These are phyloP conservation scores for Uloborus diversus DNA, from an alignment of 1,140 invertebrate genomes.

Conservation along the genomic window DNA sequence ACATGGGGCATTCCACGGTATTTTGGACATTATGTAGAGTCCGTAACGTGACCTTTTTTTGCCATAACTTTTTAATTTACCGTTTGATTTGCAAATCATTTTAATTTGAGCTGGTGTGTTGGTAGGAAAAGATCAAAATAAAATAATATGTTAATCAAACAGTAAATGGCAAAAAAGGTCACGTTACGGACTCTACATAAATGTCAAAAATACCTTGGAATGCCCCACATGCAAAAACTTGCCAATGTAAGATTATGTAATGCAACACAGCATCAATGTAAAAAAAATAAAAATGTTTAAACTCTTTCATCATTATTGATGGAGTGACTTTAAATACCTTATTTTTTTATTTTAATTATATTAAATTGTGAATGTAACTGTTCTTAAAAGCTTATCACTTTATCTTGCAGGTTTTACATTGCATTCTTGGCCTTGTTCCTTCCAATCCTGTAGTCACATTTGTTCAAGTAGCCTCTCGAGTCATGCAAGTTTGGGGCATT, in stretches of 20 bases:
- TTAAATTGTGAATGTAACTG: not conserved
- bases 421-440: constrained; percentile 56
- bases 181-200: too few relatives aligned
- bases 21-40: too few relatives aligned
- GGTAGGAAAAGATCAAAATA: too few relatives aligned
- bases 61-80: too few relatives aligned
- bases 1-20: too few relatives aligned
- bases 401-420: constrained; percentile 58
- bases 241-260: not conserved
- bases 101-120: too few relatives aligned
- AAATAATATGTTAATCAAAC: too few relatives aligned
- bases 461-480: constrained; percentile 57
- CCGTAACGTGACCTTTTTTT: too few relatives aligned
- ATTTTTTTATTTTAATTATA: not conserved
- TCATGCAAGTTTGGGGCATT: constrained; percentile 45
- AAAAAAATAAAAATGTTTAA: not conserved
- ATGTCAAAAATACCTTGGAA: too few relatives aligned
- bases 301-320: not conserved
- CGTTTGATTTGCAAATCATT: too few relatives aligned
- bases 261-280: not conserved
- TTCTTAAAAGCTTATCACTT: not conserved
- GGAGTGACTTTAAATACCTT: not conserved
- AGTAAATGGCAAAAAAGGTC: too few relatives aligned
- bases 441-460: constrained; percentile 57
- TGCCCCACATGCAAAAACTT: not conserved